Conservation (phyloP, 92 coral and sea anemone genomes). For the Pocillopora meandrina region DNA sequence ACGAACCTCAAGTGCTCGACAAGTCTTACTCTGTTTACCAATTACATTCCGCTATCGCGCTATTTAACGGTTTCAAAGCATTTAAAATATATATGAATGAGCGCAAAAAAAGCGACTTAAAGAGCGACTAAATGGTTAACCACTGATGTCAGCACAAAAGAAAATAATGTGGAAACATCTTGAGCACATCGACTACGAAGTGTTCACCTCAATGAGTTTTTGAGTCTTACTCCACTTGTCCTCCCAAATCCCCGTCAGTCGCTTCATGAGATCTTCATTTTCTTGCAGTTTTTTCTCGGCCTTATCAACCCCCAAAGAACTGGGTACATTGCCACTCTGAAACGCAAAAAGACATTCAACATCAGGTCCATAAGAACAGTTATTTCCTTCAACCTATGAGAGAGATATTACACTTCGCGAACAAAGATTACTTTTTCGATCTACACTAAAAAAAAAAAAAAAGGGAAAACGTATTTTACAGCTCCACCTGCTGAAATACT, state of each 20-base stretch:
- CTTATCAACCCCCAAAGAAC: slow-evolving; percentile 58
- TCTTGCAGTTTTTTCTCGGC: slow-evolving; percentile 93
- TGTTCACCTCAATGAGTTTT: slow-evolving; percentile 88
- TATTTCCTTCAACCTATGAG: not conserved
- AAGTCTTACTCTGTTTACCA: not conserved
- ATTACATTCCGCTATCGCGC: not conserved
- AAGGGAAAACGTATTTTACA: not conserved
- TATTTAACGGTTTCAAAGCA: slow-evolving; percentile 10
- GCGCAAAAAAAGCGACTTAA: not conserved
- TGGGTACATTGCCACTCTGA: slow-evolving; percentile 56
- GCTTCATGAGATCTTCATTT: slow-evolving; percentile 89
- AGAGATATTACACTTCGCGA: not conserved
- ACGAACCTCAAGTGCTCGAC: not conserved
- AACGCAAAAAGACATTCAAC: not conserved
- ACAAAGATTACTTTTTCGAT: not conserved
- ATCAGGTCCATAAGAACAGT: not conserved
- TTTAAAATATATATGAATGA: not conserved
- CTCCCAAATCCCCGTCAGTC: slow-evolving; percentile 98
- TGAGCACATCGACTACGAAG: not conserved
- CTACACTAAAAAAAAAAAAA: not conserved
- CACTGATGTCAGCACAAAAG: not conserved
- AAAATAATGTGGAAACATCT: not conserved
- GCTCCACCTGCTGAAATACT: slow-evolving; percentile 27
- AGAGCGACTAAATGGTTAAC: not conserved
- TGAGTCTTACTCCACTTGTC: slow-evolving; percentile 98